Evolutionary conservation across 2,888 invertebrate genomes (phyloP).

Genomic region (Hipparchia semele): DNA sequence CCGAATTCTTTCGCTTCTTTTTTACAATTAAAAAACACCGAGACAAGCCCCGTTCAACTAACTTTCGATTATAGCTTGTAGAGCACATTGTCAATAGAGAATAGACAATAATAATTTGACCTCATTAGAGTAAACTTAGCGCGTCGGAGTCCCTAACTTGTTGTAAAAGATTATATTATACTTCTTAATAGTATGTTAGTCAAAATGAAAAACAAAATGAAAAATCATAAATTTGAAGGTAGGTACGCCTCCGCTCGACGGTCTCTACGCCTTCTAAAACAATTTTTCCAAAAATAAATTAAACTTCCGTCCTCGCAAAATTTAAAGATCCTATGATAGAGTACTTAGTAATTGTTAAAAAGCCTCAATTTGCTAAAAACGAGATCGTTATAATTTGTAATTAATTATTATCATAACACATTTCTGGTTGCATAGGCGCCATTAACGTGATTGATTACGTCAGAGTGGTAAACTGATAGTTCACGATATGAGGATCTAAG

Average conservation of each 20-base stretch:
- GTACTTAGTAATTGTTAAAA: no score
- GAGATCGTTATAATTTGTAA: no score
- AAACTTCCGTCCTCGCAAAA: neutral
- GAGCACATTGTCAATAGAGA: conserved; percentile 13
- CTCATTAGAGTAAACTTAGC: conserved; percentile 36
- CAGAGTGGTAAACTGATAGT: no score
- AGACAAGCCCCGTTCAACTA: conserved; percentile 10
- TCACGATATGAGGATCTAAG: neutral
- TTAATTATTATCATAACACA: no score
- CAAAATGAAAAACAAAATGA: conserved; percentile 41
- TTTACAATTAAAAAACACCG: conserved; percentile 19
- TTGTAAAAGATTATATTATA: conserved; percentile 42
- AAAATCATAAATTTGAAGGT: conserved; percentile 37
- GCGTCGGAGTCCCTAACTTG: conserved; percentile 33
- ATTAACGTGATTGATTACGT: no score
- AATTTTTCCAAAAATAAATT: conserved; percentile 2
- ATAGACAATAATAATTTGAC: conserved; percentile 33
- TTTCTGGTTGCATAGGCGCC: no score
- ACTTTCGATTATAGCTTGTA: conserved; percentile 7
- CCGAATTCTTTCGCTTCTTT: neutral
- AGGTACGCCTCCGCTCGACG: conserved; percentile 34
- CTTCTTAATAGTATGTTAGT: conserved; percentile 46
- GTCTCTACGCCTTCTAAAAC: conserved; percentile 23
- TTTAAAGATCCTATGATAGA: neutral
- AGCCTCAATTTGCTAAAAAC: no score